Evolutionary conservation across 1,140 invertebrate genomes (phyloP), one percentile per base, ranked within the genome.

Genomic region (Atta colombica): DNA sequence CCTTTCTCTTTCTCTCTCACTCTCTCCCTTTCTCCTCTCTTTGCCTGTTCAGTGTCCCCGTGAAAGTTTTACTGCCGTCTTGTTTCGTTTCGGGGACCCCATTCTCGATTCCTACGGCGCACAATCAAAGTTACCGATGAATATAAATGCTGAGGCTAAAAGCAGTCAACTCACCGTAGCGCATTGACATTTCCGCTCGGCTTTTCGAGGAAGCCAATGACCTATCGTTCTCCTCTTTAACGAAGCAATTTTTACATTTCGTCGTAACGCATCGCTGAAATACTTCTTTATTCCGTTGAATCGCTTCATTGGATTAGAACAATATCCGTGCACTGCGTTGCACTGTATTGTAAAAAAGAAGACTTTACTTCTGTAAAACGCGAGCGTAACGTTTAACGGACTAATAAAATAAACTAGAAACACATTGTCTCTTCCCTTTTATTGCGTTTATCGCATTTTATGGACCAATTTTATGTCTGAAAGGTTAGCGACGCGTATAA

Each of bases 71-170:
- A 86, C 71, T 60, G 39, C 58, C 82, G 74, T 85, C 87, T 68
- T 85, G 82, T 61, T 78, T 58, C 87, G 55, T 77, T 69, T 85
- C 65, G 53, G 82, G 66, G 51, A 77, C 63, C 88, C 63, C 88
- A 82, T 71, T 87, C 71, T 87, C 85, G 68, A 49, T 74, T 66
- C 71, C 88, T 68, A 74, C 16, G 65, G 58, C 49, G 77, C 72
- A 87, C 74, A 89, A 89, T 90, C 89, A 90, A 90, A 90, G 88
- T 90, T 90, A 77, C 85, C 89, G 88, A 90, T 90, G 89, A 90
- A 90, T 90, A 90, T 90, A 90, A 90, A 90, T 90, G 89, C 71
- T 85, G 77, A 68, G 72, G 66, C 55, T 89, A 87, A 87, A 82
- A 84, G 78, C 49, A 81, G 77, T 63, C 88, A 75, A 72, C 72